Evolutionary conservation across 2,888 invertebrate species (phyloP).

Genomic region (Pheosia tremula): DNA sequence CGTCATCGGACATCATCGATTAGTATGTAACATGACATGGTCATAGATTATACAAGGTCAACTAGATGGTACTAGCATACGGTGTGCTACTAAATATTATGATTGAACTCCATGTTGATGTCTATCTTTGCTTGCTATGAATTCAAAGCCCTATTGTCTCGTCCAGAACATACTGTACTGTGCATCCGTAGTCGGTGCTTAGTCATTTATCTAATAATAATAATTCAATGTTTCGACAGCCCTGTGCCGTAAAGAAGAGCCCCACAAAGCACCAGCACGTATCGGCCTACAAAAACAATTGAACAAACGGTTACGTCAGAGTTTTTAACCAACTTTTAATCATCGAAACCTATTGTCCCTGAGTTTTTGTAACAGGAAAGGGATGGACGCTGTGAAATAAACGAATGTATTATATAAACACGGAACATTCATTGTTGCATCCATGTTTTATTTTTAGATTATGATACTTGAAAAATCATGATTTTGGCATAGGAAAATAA

Average conservation of each 20-base stretch:
- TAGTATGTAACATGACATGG: too few species aligned
- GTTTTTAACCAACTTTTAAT: slow-evolving; percentile 26
- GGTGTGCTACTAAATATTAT: too few species aligned
- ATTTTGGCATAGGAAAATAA: too few species aligned
- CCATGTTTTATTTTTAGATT: background rate
- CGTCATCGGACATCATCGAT: too few species aligned
- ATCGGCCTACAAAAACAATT: slow-evolving; percentile 41
- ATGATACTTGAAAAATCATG: background rate
- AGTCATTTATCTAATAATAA: too few species aligned
- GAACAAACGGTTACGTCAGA: slow-evolving; percentile 17
- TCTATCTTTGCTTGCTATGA: too few species aligned
- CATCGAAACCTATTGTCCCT: slow-evolving; percentile 17
- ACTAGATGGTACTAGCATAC: too few species aligned
- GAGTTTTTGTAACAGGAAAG: background rate
- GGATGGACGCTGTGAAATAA: background rate
- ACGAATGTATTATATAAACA: background rate
- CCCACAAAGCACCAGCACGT: slow-evolving; percentile 28
- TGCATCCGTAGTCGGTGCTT: too few species aligned
- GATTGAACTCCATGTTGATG: too few species aligned
- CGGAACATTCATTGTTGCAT: background rate
- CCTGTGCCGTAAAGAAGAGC: slow-evolving; percentile 28
- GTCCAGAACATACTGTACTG: too few species aligned
- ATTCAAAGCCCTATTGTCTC: too few species aligned
- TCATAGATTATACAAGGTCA: too few species aligned
- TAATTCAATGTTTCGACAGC: slow-evolving; percentile 13